Base-by-base conservation (phyloP, 2,113 vertebrate species). In the Cinclus cinclus region DNA sequence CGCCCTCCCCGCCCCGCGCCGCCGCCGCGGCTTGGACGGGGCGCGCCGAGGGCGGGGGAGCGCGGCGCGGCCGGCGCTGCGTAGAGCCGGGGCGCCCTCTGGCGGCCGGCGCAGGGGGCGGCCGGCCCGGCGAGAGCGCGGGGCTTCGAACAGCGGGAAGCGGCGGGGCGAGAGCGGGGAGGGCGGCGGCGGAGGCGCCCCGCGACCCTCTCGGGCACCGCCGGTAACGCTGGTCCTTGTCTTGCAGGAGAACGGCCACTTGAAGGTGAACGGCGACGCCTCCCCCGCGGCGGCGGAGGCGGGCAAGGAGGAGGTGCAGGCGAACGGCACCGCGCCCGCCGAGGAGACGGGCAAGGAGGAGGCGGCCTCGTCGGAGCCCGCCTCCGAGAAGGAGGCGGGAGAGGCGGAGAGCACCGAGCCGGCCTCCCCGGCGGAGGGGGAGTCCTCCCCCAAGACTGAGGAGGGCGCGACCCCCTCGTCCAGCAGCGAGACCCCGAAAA, bases 401-500 rank as follows among this genome's bases (percentile, higher is more conserved):
- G 98, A 97, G 78, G 93, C 94, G 42, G 98, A 98, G 95, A 98
- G 97, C 70, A 98, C 98, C 55, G 98, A 98, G 80, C 98, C 98
- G 2, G 98, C 95, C 7, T 97, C 98, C 31, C 98, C 98, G 7
- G 98, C 98, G 0, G 98, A 99, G 92, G 99, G 97, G 4, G 98
- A 98, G n/a, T 96, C 98, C 30, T 97, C 98, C 15, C 96, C 97
- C 47, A 98, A 98, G 88, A 95, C 97, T 28, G 98, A 98, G 80
- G 98, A 98, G 87, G 98, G 97, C 25, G 97, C 97, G 20, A 97
- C 98, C 94, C 67, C 99, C 17, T 97, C 98, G 53, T 99, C 99
- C 94, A 99, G 98, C 97, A 98, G 93, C 49, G 99, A 99, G 94
- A 99, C 99, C 73, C 99, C 99, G 41, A 99, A 99, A 98, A 99